These are phyloP conservation scores for Charaxes varanes DNA, from an alignment of 1,140 invertebrate genomes.

Conservation along the genomic window DNA sequence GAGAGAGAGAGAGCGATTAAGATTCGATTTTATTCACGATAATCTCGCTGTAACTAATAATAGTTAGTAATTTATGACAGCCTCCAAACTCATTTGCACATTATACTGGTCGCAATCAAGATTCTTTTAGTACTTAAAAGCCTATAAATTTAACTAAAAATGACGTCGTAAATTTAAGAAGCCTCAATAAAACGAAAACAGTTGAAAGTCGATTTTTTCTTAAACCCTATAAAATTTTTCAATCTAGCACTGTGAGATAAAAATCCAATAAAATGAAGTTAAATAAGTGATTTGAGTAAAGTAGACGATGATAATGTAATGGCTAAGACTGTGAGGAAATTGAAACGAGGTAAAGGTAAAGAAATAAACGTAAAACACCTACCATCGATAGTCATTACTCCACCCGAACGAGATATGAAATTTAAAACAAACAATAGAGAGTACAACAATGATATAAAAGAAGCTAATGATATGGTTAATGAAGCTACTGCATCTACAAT, in stretches of 20 bases:
- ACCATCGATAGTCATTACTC: slow-evolving; percentile 53
- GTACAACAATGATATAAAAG: slow-evolving; percentile 14
- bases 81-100: background rate
- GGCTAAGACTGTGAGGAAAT: slow-evolving; percentile 68
- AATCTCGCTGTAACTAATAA: background rate
- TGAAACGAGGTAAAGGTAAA: slow-evolving; percentile 59
- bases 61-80: background rate
- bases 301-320: slow-evolving; percentile 54
- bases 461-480: slow-evolving; percentile 21
- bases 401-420: slow-evolving; percentile 51
- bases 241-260: slow-evolving; percentile 14
- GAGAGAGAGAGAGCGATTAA: background rate
- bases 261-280: slow-evolving; percentile 17
- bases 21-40: background rate
- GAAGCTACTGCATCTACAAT: slow-evolving; percentile 28
- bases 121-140: slow-evolving; percentile 7
- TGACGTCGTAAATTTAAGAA: slow-evolving; percentile 24
- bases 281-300: slow-evolving; percentile 20
- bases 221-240: slow-evolving; percentile 3
- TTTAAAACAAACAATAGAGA: slow-evolving; percentile 32
- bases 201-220: slow-evolving; percentile 6
- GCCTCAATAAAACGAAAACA: slow-evolving; percentile 39
- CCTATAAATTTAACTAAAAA: slow-evolving; percentile 6
- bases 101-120: background rate
- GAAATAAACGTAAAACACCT: slow-evolving; percentile 32